Evolutionary conservation across 2,888 invertebrate species (phyloP).

Genomic region (Ormyrus thymus): DNA sequence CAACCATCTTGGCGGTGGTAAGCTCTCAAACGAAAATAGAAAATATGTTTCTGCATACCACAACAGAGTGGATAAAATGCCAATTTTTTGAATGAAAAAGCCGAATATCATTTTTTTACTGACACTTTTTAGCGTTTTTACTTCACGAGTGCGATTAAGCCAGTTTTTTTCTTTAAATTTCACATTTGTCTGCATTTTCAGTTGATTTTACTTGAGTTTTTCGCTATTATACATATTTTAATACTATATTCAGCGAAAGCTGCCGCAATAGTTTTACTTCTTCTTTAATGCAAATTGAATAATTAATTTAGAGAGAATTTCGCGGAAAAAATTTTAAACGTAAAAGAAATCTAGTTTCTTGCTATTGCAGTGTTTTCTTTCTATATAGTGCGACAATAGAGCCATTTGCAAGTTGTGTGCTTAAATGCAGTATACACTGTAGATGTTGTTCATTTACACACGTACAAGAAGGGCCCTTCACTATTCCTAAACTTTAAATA

Average conservation of each 20-base stretch:
- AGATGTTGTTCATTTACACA: slow-evolving; percentile 43
- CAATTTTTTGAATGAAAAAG: slow-evolving; percentile 29
- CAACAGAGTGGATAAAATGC: not conserved
- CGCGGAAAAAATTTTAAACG: not conserved
- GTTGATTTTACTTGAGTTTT: slow-evolving; percentile 20
- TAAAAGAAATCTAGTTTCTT: slow-evolving; percentile 7
- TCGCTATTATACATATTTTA: slow-evolving; percentile 6
- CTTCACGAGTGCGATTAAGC: slow-evolving; percentile 43
- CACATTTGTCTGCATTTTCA: slow-evolving; percentile 46
- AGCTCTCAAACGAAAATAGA: slow-evolving; percentile 60
- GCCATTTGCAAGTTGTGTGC: slow-evolving; percentile 55
- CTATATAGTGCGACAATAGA: slow-evolving; percentile 26
- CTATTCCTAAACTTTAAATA: not conserved
- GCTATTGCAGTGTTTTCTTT: slow-evolving; percentile 48
- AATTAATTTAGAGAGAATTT: not conserved
- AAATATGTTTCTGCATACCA: slow-evolving; percentile 33
- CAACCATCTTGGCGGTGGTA: slow-evolving; percentile 63
- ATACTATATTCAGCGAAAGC: slow-evolving; percentile 9
- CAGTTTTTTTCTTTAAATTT: slow-evolving; percentile 42
- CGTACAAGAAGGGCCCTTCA: slow-evolving; percentile 30
- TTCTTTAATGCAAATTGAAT: slow-evolving; percentile 7
- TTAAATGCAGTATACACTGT: slow-evolving; percentile 45
- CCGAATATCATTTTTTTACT: slow-evolving; percentile 19
- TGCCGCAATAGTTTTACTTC: slow-evolving; percentile 15
- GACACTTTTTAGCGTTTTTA: slow-evolving; percentile 16